Base-by-base conservation (phyloP, 2,888 invertebrate genomes). In the Elmis aenea region DNA sequence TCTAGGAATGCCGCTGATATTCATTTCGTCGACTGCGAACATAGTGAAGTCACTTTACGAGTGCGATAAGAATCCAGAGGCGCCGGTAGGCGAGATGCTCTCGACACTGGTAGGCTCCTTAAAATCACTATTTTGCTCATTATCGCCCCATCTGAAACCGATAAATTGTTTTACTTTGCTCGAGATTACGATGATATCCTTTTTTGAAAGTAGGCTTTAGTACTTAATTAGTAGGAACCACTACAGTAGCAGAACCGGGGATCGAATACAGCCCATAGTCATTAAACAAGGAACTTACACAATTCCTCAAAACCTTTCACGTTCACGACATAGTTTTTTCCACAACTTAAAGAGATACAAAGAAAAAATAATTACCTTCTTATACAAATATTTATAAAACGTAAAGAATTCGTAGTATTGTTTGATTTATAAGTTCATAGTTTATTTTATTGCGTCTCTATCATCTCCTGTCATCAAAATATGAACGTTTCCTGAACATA, bases 51-150 rank as follows among this genome's bases (percentile, higher is more conserved):
- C 45, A 46, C 30, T 57, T 57, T 54, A 55, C 50, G 55, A 53
- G 38, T 33, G 22, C 48, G 55, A 57, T 55, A 58, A 54, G 50
- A 47, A 51, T 51, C 50, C 49, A 51, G 43, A 56, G 58, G 55
- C 57, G 58, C 58, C 57, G 54, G 49, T 46, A 46, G 42, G 39
- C 29, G 35, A 33, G 34, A 34, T 35, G 21, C 35, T 29, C 46
- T 46, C 46, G 52, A 55, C 56, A 55, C 51, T 49, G 55, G 52
- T 55, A 53, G 51, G 51, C 44, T 49, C 54, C 54, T 56, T 42
- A 52, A 50, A 51, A 55, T 54, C 55, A 52, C 53, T 55, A 54
- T 55, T 54, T 45, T 50, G 47, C 42, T 39, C 44, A 43, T 47
- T 57, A 57, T 57, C 57, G 46, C 26, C 28, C 33, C 40, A 57